Percentiles rank a stretch among this genome's conserved stretches.
Conservation (phyloP, 2,888 invertebrate species). For the Noctuana brunneofusca region DNA sequence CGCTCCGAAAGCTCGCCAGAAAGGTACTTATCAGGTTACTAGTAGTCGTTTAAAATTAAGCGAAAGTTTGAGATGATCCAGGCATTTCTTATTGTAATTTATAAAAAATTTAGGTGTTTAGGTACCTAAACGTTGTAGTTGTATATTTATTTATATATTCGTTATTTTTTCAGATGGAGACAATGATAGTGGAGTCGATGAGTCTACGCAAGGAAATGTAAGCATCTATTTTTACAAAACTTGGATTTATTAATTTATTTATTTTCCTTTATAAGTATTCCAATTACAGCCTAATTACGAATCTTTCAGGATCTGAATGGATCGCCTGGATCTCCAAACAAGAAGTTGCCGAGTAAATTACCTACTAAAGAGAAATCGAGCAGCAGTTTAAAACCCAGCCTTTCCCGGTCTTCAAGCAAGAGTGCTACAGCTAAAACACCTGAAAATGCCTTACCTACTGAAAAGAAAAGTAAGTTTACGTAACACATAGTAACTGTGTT, state of each 20-base stretch:
- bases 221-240: slow-evolving; percentile 55
- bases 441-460: slow-evolving; percentile 79
- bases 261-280: neutral
- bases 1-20: slow-evolving; percentile 69
- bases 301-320: slow-evolving; percentile 84
- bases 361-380: slow-evolving; percentile 76
- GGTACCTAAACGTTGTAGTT: neutral
- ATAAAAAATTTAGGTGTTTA: neutral
- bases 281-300: slow-evolving; percentile 1
- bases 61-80: slow-evolving; percentile 60
- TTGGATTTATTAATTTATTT: neutral
- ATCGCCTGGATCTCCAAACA: slow-evolving; percentile 87
- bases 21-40: slow-evolving; percentile 62
- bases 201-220: slow-evolving; percentile 91
- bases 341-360: slow-evolving; percentile 86
- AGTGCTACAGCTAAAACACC: slow-evolving; percentile 87
- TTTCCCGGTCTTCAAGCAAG: slow-evolving; percentile 84
- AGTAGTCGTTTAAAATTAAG: neutral
- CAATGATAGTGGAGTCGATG: slow-evolving; percentile 92
- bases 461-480: slow-evolving; percentile 88
- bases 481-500: neutral
- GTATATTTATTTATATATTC: slow-evolving; percentile 8
- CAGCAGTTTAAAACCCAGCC: slow-evolving; percentile 75
- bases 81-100: slow-evolving; percentile 37
- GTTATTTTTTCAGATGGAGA: slow-evolving; percentile 86